Base-by-base conservation (phyloP, 2,888 invertebrate species). In the Mamestra brassicae region DNA sequence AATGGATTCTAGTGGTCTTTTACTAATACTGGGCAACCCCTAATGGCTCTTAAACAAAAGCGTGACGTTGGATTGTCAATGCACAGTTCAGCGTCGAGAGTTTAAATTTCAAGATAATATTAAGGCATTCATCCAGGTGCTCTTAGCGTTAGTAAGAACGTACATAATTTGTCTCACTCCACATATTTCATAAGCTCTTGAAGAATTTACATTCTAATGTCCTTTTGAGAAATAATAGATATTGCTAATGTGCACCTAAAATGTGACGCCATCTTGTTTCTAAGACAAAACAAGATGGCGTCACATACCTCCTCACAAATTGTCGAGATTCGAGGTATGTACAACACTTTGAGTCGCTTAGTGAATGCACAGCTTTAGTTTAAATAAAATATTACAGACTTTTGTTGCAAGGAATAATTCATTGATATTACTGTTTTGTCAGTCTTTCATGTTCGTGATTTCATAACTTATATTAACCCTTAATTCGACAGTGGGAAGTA, bases 291-390 rank as follows among this genome's bases (percentile, higher is more conserved):
- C 26, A 26, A 26, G 26, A 26, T 26, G 26, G 26, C 26, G 26
- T 26, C 26, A 26, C 26, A 26, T 26, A 26, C 34, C 34, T 57
- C 13, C 50, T 47, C 5, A 58, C 26, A 60, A 74, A 67, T 75
- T 52, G 80, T 47, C 45, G 55, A 4, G 4, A 47, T 15, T 11
- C 45, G 45, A 45, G 50, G 34, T 1, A 52, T 13, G 34, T 1
- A 54, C 2, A 11, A 45, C 36, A 58, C 26, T 17, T 78, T 72
- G 45, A 62, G 76, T 80, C 58, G 55, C 26, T 0, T 1, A 13
- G 34, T 64, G 75, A 70, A 71, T 80, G n/a, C 26, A 45, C 26
- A 11, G 62, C 79, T 70, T 79, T 74, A 74, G 13, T 78, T 58
- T 65, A 57, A 26, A 57, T 62, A 63, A 67, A 67, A 63, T 62